phyloP scores from a whole-genome alignment of 1,140 invertebrate species.

The Musca vetustissima region DNA sequence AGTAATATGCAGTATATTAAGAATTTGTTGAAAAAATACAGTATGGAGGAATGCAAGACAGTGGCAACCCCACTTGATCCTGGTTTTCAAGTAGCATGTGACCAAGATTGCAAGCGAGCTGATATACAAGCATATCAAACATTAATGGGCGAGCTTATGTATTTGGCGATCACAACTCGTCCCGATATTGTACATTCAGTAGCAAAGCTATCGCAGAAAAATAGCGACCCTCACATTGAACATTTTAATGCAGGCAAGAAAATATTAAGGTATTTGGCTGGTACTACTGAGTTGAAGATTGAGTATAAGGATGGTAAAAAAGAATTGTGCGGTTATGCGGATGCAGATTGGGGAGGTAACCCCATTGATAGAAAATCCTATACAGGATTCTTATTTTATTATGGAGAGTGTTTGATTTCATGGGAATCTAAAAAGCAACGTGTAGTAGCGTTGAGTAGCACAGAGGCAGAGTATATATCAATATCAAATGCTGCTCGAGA shows the following conservation, averaged over 20 bases:
- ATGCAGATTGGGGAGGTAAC: constrained; percentile 25
- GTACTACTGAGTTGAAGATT: constrained; percentile 1
- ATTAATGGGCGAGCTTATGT: constrained; percentile 16
- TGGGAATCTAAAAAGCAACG: constrained; percentile 57
- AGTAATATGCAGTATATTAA: constrained; percentile 1
- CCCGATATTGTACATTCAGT: constrained; percentile 23
- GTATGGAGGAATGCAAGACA: constrained; percentile 6
- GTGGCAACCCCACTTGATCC: background rate
- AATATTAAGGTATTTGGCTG: constrained; percentile 12
- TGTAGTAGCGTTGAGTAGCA: constrained; percentile 56
- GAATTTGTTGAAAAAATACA: background rate
- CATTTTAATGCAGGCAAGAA: constrained; percentile 9
- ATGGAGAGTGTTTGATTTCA: constrained; percentile 38
- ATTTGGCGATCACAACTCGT: constrained; percentile 1
- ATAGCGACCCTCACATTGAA: constrained; percentile 20
- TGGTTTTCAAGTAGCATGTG: background rate
- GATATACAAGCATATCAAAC: constrained; percentile 5
- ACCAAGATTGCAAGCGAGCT: constrained; percentile 5
- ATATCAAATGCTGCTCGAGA: constrained; percentile 44
- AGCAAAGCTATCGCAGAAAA: constrained; percentile 14
- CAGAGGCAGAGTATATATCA: constrained; percentile 59
- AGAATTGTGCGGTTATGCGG: background rate
- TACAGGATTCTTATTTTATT: constrained; percentile 28
- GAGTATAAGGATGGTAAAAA: background rate
- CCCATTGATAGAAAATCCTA: constrained; percentile 25